Base-by-base conservation (phyloP, 1,140 invertebrate genomes). In the Drosophila nannoptera region DNA sequence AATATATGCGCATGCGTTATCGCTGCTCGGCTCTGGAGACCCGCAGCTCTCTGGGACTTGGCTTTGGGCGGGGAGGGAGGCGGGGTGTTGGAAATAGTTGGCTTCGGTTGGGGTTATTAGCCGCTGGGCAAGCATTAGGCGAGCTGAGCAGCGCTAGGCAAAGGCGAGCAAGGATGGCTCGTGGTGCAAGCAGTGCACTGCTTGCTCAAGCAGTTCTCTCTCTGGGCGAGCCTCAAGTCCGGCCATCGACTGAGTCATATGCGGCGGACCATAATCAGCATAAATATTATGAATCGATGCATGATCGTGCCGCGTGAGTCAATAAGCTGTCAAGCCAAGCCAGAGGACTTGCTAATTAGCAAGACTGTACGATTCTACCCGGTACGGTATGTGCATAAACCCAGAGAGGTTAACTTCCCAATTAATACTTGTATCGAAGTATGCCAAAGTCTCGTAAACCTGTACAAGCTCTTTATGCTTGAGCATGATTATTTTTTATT, bases 231-330 rank as follows among this genome's bases (percentile, higher is more conserved):
- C 40, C 33, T 11, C 31, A 14, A 56, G 40, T 33, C 29, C 22
- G 22, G 31, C 49, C 32, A 52, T 52, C 31, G 60, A 46, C 7
- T 62, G 49, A 63, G 7, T 22, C 49, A 22, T 16, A 54, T 14
- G 29, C 32, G 22, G 29, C 32, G 22, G 3, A 58, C 35, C 63
- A 66, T 59, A 50, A 35, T 66, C 56, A 32, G 36, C 54, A 59
- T 66, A 59, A 59, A 33, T 38, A 48, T 49, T 40, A 12, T 50
- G 16, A 55, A 55, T 35, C 32, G 43, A 59, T 16, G 31, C 45
- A 54, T 54, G 40, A 38, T 8, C 31, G 50, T 38, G 52, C 12
- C 31, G 33, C 8, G 22, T 67, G 64, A 67, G 38, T 67, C 64
- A 67, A 53, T 36, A 35, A 7, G 14, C 31, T 11, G 14, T 35